Evolutionary conservation across 1,140 invertebrate genomes (phyloP), one percentile per base, ranked within the genome.

Genomic region (Camponotus vicinus): DNA sequence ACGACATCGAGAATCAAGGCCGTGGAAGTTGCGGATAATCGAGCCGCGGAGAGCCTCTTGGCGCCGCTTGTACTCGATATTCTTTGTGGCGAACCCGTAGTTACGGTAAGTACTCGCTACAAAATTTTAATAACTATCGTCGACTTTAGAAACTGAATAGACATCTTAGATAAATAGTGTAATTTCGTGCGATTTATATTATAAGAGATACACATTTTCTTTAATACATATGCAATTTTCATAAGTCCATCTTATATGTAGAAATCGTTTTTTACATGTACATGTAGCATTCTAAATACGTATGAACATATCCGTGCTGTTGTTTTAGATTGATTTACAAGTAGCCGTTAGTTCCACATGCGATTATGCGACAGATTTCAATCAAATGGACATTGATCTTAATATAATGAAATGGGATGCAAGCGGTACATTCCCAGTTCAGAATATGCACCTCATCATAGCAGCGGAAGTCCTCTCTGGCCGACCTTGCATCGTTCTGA

Each of bases 1-100:
- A 95, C 95, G n/a, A 96, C 96, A 0, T 92, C 97, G 0, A 97
- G 97, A 90, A 92, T 99, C 3, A 98, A 98, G 91, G 95, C 97
- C 18, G 95, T 97, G 6, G 98, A 99, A 95, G 95, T 97, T n/a
- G 96, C 96, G 37, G 95, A 96, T 18, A 96, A 96, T 27, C 95
- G 96, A 71, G 94, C 96, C 18, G 94, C 96, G 0, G 97, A 93
- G 94, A 96, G 2, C 93, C 93, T 97, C 71, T 92, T 98, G 18
- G 94, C 96, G 21, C 96, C 96, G 0, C 88, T 92, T 2, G 90
- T 97, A 55, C 88, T 96, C 45, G 95, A 96, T 42, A 95, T 97
- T 78, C 92, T 98, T 18, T 96, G 97, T 91, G 94, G 94, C 9
- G 97, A 98, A 93, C 97, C 97, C 37, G 1, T 40, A 0, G 3